Conservation (phyloP, 2,797 vertebrate genomes). For the Scyliorhinus canicula region DNA sequence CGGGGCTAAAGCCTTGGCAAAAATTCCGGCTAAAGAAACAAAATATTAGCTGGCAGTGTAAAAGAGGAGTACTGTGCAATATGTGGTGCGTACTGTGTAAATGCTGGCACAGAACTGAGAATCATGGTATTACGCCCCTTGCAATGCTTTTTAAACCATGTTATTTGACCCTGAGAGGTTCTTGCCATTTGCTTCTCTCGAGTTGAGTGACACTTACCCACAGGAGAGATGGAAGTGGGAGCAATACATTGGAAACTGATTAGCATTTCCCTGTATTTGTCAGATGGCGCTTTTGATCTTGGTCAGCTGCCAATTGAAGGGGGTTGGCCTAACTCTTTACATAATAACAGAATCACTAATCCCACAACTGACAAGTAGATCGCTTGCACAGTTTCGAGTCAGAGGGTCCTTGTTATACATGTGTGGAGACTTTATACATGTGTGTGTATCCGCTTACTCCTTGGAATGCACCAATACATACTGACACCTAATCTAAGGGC, state of each 20-base stretch:
- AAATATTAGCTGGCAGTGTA: background rate
- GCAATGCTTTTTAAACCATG: background rate
- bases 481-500: no score
- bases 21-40: background rate
- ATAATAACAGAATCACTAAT: background rate
- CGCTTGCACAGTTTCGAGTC: background rate
- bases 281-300: background rate
- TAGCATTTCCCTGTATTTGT: background rate
- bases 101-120: background rate
- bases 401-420: background rate
- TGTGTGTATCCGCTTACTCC: background rate
- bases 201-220: background rate
- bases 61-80: background rate
- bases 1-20: no score
- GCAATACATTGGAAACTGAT: background rate
- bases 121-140: background rate
- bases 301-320: slow-evolving; percentile 15
- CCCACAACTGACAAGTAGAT: background rate
- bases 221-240: background rate
- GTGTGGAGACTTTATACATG: background rate
- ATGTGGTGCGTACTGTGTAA: no score
- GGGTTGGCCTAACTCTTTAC: background rate
- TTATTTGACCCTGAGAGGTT: background rate
- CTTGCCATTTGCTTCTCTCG: background rate
- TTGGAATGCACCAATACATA: background rate